Percentiles rank a stretch among this genome's conserved stretches.
Evolutionary conservation across 2,797 vertebrate species (phyloP).

Genomic region (Hybognathus amarus): DNA sequence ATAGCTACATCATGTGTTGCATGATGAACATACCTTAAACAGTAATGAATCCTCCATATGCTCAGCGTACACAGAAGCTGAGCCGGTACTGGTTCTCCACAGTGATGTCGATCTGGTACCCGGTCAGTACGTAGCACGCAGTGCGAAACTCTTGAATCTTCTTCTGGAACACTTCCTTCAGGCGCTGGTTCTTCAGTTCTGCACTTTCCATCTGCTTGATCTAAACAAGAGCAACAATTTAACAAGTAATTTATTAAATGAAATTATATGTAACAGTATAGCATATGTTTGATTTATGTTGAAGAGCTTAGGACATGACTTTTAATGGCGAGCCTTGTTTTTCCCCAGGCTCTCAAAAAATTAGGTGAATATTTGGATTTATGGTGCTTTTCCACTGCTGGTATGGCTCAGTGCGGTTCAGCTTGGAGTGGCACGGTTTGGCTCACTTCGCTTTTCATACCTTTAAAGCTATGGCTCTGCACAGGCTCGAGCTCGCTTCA

Average conservation of each 20-base stretch:
- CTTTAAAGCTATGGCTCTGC: too few species aligned
- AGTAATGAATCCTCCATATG: slow-evolving; percentile 90
- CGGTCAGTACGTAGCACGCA: slow-evolving; percentile 90
- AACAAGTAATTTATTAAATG: not conserved
- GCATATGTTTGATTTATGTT: too few species aligned
- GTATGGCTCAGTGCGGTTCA: too few species aligned
- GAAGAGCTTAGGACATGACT: not conserved
- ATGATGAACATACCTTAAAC: slow-evolving; percentile 87
- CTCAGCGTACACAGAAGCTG: slow-evolving; percentile 90
- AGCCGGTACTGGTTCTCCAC: slow-evolving; percentile 94
- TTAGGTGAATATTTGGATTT: not conserved
- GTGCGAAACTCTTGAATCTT: slow-evolving; percentile 99
- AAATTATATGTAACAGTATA: not conserved
- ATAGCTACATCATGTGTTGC: too few species aligned
- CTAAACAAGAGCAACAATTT: not conserved
- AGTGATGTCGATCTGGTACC: slow-evolving; percentile 94
- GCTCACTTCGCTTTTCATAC: too few species aligned
- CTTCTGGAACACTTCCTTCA: slow-evolving; percentile 94
- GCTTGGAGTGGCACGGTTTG: too few species aligned
- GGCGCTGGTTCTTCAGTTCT: slow-evolving; percentile 91
- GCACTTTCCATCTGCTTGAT: slow-evolving; percentile 90
- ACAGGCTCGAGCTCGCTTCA: too few species aligned
- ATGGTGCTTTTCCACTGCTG: too few species aligned
- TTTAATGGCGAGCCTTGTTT: too few species aligned
- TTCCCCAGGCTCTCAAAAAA: not conserved